Evolutionary conservation across 2,888 invertebrate genomes (phyloP), one percentile per base, ranked within the genome.

Genomic region (Phengaris alcon): DNA sequence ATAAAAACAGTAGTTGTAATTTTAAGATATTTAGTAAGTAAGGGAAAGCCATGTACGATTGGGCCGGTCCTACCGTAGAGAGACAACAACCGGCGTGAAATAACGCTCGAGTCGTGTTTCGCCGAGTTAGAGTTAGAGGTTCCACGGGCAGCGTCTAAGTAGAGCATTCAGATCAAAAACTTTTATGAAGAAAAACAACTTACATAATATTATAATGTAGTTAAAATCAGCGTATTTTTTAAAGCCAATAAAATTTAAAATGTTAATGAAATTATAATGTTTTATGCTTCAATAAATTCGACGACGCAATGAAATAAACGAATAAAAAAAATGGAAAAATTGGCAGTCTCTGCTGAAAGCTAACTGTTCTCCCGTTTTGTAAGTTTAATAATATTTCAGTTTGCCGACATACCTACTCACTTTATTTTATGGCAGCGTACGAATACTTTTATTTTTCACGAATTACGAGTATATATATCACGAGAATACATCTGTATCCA

Each of bases 311-410:
- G 76, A 75, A 77, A 76, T 78, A 76, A 78, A 77, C 72, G 75
- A 80, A 81, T 81, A 80, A 82, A 80, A 78, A 78, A 75, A 77
- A 35, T 80, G 77, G 78, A 78, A 80, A 81, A 82, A 81, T 80
- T 81, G 82, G 78, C 80, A 81, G 81, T 79, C 80, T 80, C 80
- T 79, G 79, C 78, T 79, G 81, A 77, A 80, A 78, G 80, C 82
- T 82, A 84, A 84, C 84, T 85, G 84, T 81, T 86, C 85, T 79
- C 81, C 82, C 87, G 85, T 88, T 90, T 90, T 88, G 88, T 87
- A 88, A 90, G 87, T 90, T 90, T 88, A 90, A 90, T 88, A 88
- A 90, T 90, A 90, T 91, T 91, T 90, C 88, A 87, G 83, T 82
- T 80, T 81, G 81, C 83, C 85, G 82, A 83, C 84, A 85, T 82